phyloP scores from a whole-genome alignment of 37 sponge, comb jelly and placozoan genomes.

The Ephydatia muelleri region DNA sequence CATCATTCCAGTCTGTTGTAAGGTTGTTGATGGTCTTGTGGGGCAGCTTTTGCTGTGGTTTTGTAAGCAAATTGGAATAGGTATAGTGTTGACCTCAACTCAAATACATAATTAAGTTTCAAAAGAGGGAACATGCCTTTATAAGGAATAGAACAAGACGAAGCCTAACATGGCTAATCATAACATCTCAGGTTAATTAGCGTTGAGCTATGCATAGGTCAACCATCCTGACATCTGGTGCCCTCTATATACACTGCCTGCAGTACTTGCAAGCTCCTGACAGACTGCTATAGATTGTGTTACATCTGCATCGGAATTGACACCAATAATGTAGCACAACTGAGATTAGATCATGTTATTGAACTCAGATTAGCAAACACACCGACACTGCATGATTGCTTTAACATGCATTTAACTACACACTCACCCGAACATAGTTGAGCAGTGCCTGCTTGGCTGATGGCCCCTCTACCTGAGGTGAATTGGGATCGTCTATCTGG shows the following conservation, averaged over 20 bases:
- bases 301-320: too few species aligned
- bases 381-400: too few species aligned
- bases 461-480: neutral
- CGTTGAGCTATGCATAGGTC: too few species aligned
- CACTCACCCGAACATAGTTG: conserved; percentile 65
- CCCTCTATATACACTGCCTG: too few species aligned
- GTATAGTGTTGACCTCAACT: neutral
- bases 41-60: conserved; percentile 52
- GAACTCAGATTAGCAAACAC: neutral
- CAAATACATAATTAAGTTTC: neutral
- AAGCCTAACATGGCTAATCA: too few species aligned
- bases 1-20: conserved; percentile 96
- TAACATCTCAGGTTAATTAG: too few species aligned
- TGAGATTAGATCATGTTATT: too few species aligned
- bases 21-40: conserved; percentile 74
- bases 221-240: too few species aligned
- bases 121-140: neutral
- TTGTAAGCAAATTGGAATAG: neutral
- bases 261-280: too few species aligned
- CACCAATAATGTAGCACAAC: too few species aligned
- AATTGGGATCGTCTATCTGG: neutral
- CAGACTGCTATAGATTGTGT: too few species aligned
- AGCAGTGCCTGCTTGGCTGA: conserved; percentile 82
- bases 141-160: neutral
- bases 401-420: too few species aligned